Conservation (phyloP, 1,140 invertebrate species). For the Drosophila equinoxialis region DNA sequence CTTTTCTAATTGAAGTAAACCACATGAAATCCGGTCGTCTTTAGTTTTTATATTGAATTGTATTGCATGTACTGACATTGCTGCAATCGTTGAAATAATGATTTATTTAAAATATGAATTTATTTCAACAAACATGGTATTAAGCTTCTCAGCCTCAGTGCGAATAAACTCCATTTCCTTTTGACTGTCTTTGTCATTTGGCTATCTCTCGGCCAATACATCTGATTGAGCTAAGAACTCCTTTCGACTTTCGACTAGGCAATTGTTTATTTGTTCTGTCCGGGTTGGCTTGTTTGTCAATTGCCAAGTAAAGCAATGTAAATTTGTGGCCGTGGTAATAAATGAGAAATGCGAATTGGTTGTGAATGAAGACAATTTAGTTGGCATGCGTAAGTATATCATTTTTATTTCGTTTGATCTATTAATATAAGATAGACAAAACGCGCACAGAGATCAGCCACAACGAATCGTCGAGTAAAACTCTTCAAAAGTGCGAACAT, state of each 20-base stretch:
- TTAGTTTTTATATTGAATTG: too few relatives aligned
- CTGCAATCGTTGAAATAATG: too few relatives aligned
- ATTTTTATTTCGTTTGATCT: not conserved
- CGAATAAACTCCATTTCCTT: not conserved
- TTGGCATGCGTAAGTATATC: conserved; percentile 51
- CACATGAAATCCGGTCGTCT: too few relatives aligned
- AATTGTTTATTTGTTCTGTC: not conserved
- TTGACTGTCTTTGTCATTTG: not conserved
- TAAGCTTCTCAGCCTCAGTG: conserved; percentile 1
- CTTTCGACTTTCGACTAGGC: not conserved
- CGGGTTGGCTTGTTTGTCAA: not conserved
- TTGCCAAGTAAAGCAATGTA: too few relatives aligned
- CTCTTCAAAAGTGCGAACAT: too few relatives aligned
- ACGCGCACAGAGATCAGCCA: conserved; percentile 15
- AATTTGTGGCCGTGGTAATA: not conserved
- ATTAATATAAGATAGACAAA: too few relatives aligned
- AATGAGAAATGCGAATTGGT: conserved; percentile 46
- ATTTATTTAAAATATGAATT: too few relatives aligned
- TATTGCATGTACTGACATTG: too few relatives aligned
- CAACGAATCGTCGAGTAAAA: not conserved
- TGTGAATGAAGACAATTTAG: conserved; percentile 40
- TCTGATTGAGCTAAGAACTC: not conserved
- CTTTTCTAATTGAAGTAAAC: too few relatives aligned
- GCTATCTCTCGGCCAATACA: conserved; percentile 17
- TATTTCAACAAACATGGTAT: conserved; percentile 28